phyloP scores from a whole-genome alignment of 2,113 vertebrate species.

The Ondatra zibethicus region DNA sequence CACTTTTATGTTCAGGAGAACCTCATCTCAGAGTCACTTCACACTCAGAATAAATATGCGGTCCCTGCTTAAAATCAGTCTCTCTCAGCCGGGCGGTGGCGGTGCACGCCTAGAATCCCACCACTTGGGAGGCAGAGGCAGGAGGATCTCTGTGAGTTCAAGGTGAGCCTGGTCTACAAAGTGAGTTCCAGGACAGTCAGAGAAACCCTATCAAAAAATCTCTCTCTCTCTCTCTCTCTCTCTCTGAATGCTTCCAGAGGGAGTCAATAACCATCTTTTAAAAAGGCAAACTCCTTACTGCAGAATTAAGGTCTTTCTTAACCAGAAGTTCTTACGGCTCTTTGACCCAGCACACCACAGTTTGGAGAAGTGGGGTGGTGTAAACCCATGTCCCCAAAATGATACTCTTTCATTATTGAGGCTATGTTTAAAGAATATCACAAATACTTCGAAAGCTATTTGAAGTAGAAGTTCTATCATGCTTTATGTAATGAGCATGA shows the following conservation, averaged over 20 bases:
- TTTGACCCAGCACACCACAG: slow-evolving; percentile 45
- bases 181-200: too few relatives aligned
- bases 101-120: too few relatives aligned
- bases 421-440: slow-evolving; percentile 3
- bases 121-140: too few relatives aligned
- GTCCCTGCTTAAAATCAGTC: neutral
- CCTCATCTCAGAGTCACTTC: slow-evolving; percentile 34
- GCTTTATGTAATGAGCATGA: neutral
- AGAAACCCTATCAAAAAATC: too few relatives aligned
- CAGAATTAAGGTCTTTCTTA: slow-evolving; percentile 47
- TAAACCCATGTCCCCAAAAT: slow-evolving; percentile 31
- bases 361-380: slow-evolving; percentile 11
- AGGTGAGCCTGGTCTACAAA: too few relatives aligned
- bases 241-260: slow-evolving; percentile 35
- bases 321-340: slow-evolving; percentile 41
- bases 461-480: slow-evolving; percentile 6
- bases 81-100: too few relatives aligned
- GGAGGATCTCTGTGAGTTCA: too few relatives aligned
- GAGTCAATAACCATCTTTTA: neutral
- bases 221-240: too few relatives aligned
- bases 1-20: slow-evolving; percentile 25
- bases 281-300: neutral
- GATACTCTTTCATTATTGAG: neutral
- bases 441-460: slow-evolving; percentile 30
- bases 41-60: slow-evolving; percentile 25